Conservation (phyloP, 2,888 invertebrate species). For the Heliconius hortense region DNA sequence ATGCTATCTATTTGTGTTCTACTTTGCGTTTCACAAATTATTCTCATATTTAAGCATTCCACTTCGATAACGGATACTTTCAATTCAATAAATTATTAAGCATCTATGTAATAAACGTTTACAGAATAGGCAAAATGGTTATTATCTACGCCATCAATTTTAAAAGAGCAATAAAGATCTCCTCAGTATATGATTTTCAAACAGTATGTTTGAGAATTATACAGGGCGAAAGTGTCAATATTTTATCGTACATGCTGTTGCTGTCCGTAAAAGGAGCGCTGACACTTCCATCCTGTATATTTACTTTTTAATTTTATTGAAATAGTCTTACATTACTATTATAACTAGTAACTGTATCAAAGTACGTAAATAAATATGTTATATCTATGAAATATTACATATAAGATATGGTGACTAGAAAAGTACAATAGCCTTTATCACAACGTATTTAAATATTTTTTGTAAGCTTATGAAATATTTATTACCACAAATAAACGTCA, state of each 20-base stretch:
- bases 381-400: neutral
- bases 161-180: neutral
- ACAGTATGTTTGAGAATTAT: too few relatives aligned
- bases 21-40: conserved; percentile 25
- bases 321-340: too few relatives aligned
- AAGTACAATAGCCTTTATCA: neutral
- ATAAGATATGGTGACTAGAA: neutral
- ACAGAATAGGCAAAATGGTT: neutral
- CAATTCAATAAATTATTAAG: neutral
- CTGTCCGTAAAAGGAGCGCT: too few relatives aligned
- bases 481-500: neutral
- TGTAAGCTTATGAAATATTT: neutral
- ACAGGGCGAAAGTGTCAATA: too few relatives aligned
- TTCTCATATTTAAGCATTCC: conserved; percentile 26
- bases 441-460: neutral
- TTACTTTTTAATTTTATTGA: too few relatives aligned
- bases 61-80: neutral
- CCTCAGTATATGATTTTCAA: too few relatives aligned
- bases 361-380: neutral
- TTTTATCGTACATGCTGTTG: too few relatives aligned
- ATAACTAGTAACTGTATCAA: neutral
- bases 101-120: neutral
- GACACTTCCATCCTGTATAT: too few relatives aligned
- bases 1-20: conserved; percentile 34
- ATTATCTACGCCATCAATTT: neutral